Evolutionary conservation across 2,113 vertebrate genomes (phyloP), one percentile per base, ranked within the genome.

Genomic region (Menura novaehollandiae): DNA sequence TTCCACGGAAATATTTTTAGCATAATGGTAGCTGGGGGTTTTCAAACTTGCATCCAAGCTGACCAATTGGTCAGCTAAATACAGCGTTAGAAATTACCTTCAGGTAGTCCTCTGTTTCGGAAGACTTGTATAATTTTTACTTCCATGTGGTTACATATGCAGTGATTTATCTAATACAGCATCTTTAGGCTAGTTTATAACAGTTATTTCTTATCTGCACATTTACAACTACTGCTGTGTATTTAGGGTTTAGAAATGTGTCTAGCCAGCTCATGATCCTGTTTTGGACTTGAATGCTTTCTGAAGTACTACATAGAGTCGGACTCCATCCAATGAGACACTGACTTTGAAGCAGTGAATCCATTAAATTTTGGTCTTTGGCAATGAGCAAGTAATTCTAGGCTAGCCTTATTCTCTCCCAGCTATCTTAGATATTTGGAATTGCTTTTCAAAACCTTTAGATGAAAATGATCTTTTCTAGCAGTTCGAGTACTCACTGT

Each of bases 361-460:
- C 60, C 56, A 17, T 85, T 87, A 85, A 75, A 68, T 87, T 81
- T 92, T 75, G 21, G 30, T 84, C 13, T 87, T 91, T 95, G 89
- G 94, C 77, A 95, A 14, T 0, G 2, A 78, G 19, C 52, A 72
- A 56, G 89, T 89, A 95, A 79, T 87, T 89, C 69, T 68, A 92
- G 47, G 76, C 69, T 75, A 82, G 37, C 3, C 35, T 68, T 91
- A 68, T 19, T 89, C 28, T 6, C 13, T 95, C 66, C 8, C 73
- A 89, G 13, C 80, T 91, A 11, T 92, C 80, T 63, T 47, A 87
- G 73, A 68, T 85, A 72, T 39, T 81, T 95, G 81, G 68, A 91
- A 81, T 81, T 73, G 19, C 52, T 89, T 92, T 87, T 84, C 64
- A 82, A 87, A 92, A 93, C 64, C 24, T 94, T 92, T 44, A 87